Base-by-base conservation (phyloP, 53 echinoderm and acorn worm genomes). In the Antedon mediterranea region DNA sequence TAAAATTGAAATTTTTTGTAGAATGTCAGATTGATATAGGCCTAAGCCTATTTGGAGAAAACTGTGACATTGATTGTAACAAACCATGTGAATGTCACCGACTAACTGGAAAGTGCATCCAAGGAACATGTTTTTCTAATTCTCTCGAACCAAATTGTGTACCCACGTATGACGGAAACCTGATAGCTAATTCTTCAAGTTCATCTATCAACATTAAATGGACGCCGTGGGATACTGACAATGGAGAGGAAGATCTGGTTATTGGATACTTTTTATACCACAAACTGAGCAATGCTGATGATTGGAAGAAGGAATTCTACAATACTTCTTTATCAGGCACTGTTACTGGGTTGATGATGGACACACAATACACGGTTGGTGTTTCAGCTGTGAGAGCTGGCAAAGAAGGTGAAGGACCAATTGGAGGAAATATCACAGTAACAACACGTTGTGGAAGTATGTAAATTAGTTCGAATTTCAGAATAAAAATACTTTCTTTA, bases 241-340 rank as follows among this genome's bases (percentile, higher is more conserved):
- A 34, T 31, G 86, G 82, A 32, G 88, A 84, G n/a, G 88, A 87
- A 32, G 88, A 81, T 15, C 88, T 84, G 3, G 43, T 87, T 33
- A 43, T 80, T 72, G 84, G 70, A 32, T 87, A 87, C 78, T 74
- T 57, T 57, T 2, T 57, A 15, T 23, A 57, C 23, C 20, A 57
- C 23, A 57, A 23, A 57, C 2, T 57, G 11, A 57, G 57, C 57
- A 57, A 57, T 57, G 37, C 57, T 23, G 20, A 18, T 23, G 20
- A 57, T 23, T 57, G 57, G 57, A 57, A 57, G 23, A 2, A 18
- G 1, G 3, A 8, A 57, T 26, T 8, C 9, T 15, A 15, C 23
- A 13, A 57, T 11, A 6, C 7, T 11, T 28, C 14, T 2, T 78
- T 74, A 73, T 43, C 32, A 30, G 44, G 73, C 14, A 34, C 34